Percentiles rank a stretch among this genome's conserved stretches.
Conservation (phyloP, 2,888 invertebrate species). For the Scotopteryx bipunctaria region DNA sequence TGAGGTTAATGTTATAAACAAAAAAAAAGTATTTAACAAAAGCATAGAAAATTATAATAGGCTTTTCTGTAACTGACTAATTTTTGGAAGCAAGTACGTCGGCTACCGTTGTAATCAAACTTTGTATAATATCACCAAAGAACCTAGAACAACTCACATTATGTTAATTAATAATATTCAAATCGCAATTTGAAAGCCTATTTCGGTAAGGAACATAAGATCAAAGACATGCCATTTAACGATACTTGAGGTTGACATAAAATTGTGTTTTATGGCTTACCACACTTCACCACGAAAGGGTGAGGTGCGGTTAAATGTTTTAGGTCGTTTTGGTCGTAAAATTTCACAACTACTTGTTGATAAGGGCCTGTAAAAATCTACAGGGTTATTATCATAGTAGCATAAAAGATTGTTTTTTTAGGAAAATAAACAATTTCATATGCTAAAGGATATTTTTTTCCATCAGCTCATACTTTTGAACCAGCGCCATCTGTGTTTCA, state of each 20-base stretch:
- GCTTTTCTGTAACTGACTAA: too few relatives aligned
- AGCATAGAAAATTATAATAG: too few relatives aligned
- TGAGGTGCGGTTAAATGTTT: constrained; percentile 27
- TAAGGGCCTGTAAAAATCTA: constrained; percentile 39
- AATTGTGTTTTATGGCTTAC: constrained; percentile 59
- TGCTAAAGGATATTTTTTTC: too few relatives aligned
- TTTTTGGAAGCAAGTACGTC: too few relatives aligned
- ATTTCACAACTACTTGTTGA: constrained; percentile 54
- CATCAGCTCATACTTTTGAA: too few relatives aligned
- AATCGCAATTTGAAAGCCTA: constrained; percentile 7
- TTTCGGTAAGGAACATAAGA: constrained; percentile 23
- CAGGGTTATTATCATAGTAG: constrained; percentile 8
- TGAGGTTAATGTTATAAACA: too few relatives aligned
- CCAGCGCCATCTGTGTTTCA: too few relatives aligned
- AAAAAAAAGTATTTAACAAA: too few relatives aligned
- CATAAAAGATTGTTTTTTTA: constrained; percentile 2
- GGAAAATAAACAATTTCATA: too few relatives aligned
- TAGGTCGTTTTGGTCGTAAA: constrained; percentile 51
- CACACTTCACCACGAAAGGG: constrained; percentile 48
- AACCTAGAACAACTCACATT: background rate
- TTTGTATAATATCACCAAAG: too few relatives aligned
- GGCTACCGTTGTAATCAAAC: too few relatives aligned
- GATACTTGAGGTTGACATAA: constrained; percentile 59
- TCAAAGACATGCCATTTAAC: constrained; percentile 43
- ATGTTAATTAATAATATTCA: background rate